phyloP scores from a whole-genome alignment of 1,140 invertebrate species.

The Spodoptera frugiperda region DNA sequence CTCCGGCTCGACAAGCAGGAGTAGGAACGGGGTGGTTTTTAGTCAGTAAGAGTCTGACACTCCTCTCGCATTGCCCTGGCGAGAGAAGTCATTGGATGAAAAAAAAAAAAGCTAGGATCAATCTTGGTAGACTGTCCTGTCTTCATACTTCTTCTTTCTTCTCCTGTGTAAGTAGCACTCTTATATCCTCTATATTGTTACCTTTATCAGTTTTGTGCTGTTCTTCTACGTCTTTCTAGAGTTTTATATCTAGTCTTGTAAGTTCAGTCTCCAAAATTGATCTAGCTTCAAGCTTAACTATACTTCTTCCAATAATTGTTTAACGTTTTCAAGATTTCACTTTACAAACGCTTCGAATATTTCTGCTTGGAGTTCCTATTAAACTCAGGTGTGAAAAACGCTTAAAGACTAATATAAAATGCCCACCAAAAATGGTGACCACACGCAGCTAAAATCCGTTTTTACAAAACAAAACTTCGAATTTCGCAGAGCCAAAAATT shows the following conservation, averaged over 20 bases:
- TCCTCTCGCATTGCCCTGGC: no score
- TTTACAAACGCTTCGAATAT: conserved; percentile 20
- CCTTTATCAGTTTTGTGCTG: no score
- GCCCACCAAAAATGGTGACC: conserved; percentile 16
- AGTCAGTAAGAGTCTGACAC: no score
- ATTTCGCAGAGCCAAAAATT: conserved; percentile 32
- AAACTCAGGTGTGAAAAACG: conserved; percentile 22
- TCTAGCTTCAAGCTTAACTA: not conserved
- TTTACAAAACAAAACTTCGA: conserved; percentile 35
- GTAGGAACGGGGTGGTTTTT: no score
- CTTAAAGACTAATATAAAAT: conserved; percentile 34
- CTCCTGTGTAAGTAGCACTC: no score
- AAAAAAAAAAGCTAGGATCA: not conserved
- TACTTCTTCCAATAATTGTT: conserved; percentile 22
- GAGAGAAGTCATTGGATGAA: no score
- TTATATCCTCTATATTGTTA: no score
- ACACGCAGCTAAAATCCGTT: not conserved
- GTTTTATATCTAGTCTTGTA: not conserved
- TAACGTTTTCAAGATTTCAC: conserved; percentile 7
- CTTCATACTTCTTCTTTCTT: no score
- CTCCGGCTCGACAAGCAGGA: no score
- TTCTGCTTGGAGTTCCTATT: conserved; percentile 23
- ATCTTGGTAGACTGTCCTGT: not conserved
- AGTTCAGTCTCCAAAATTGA: conserved; percentile 4
- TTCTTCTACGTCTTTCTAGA: no score